Evolutionary conservation across 1,140 invertebrate species (phyloP), one percentile per base, ranked within the genome.

Genomic region (Elymnias hypermnestra): DNA sequence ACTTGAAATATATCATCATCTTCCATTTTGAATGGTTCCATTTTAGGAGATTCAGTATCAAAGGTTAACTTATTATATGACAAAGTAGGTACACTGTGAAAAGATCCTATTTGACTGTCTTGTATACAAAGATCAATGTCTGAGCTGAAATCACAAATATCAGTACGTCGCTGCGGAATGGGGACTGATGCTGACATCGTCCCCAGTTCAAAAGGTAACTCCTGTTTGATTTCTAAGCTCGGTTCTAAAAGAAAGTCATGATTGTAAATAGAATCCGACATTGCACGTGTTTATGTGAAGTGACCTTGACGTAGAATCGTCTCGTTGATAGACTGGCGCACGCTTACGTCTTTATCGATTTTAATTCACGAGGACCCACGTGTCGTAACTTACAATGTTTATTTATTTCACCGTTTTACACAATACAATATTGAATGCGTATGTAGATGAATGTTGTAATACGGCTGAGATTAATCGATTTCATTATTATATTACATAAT

Each of bases 1-100:
- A 95, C 93, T 88, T 95, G 94, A 70, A 95, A 95, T 54, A 96
- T 95, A 69, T 95, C 94, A 71, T 96, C 94, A 63, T 95, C 94
- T 59, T 95, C 94, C 89, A 94, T 92, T 74, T 90, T 92, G 33
- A 92, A 91, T 2, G 90, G 79, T 59, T 91, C 90, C 37, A 87
- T 86, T 85, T 90, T 92, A 31, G 88, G 69, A 26, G 77, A 60
- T 35, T 88, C 78, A 36, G 69, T 62, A 29, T 87, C 85, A 38
- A 72, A 77, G 21, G 69, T 53, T 33, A 82, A 57, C 39, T 81
- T 85, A 38, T 64, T 76, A 60, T 87, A 88, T 14, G 84, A 70
- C 49, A 81, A 73, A 50, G 71, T 75, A 6, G 81, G 79, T 31
- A 83, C 75, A 59, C 77, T 84, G 57, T 83, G 87, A 36, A 82